Conservation (phyloP, 2,888 invertebrate species). For the Idaea biselata region DNA sequence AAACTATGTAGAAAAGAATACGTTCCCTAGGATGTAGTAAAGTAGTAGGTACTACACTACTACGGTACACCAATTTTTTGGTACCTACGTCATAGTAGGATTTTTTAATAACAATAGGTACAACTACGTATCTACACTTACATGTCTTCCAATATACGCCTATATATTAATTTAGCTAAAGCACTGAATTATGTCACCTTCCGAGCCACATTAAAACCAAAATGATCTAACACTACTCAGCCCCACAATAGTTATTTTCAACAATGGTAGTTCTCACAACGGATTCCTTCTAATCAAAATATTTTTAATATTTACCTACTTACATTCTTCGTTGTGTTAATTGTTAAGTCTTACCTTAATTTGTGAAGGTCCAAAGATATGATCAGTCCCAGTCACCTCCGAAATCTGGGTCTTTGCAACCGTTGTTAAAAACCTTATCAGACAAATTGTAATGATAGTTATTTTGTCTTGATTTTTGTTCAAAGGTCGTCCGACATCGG, state of each 20-base stretch:
- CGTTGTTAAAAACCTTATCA: not conserved
- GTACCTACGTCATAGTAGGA: no score
- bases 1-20: no score
- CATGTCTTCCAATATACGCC: not conserved
- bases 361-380: conserved; percentile 1
- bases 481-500: not conserved
- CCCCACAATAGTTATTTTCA: conserved; percentile 4
- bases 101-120: no score
- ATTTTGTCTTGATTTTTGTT: not conserved
- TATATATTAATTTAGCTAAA: not conserved
- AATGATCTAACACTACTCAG: not conserved
- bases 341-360: not conserved
- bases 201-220: not conserved
- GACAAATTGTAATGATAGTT: not conserved
- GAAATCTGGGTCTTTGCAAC: conserved; percentile 1
- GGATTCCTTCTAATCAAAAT: conserved; percentile 7
- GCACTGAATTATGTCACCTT: not conserved
- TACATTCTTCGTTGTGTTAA: not conserved
- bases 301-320: conserved; percentile 10
- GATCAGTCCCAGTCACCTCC: not conserved
- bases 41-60: no score
- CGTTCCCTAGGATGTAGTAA: no score
- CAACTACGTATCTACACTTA: no score
- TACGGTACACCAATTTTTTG: no score
- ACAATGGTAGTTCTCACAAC: conserved; percentile 17